phyloP scores from a whole-genome alignment of 2,888 invertebrate species.

The Acleris holmiana region DNA sequence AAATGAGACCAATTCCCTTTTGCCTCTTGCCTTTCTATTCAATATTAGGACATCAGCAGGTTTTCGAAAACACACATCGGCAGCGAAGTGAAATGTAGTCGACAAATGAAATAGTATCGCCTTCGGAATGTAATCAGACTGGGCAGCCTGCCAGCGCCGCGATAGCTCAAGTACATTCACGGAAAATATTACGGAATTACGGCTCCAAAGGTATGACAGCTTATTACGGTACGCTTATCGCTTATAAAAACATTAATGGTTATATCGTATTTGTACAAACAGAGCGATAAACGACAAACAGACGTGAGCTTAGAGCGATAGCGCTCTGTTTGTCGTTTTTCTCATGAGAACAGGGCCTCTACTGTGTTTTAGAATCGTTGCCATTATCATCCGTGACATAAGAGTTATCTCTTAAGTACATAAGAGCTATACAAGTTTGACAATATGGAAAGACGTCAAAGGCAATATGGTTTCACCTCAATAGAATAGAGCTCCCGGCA shows the following conservation, averaged over 20 bases:
- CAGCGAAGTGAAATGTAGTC: constrained; percentile 7
- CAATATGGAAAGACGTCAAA: too few relatives aligned
- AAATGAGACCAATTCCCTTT: neutral
- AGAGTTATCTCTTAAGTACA: too few relatives aligned
- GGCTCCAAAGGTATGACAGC: constrained; percentile 10
- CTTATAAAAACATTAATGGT: too few relatives aligned
- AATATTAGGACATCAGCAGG: constrained; percentile 9
- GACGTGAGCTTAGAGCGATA: too few relatives aligned
- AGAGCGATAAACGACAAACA: too few relatives aligned
- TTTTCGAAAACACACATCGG: constrained; percentile 13
- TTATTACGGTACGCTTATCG: neutral
- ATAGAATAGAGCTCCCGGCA: too few relatives aligned
- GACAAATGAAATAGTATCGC: constrained; percentile 19
- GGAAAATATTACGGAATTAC: constrained; percentile 19
- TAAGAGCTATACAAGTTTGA: too few relatives aligned
- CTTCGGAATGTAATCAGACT: constrained; percentile 25
- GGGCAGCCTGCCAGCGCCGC: constrained; percentile 25
- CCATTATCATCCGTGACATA: too few relatives aligned
- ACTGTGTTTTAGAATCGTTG: too few relatives aligned
- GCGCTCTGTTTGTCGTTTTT: neutral
- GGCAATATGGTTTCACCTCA: too few relatives aligned
- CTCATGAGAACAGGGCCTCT: too few relatives aligned
- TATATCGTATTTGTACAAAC: too few relatives aligned
- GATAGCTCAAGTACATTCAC: constrained; percentile 5
- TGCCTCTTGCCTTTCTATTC: neutral